Evolutionary conservation across 2,797 vertebrate species (phyloP).

Genomic region (Oceanodroma leucorhoa): DNA sequence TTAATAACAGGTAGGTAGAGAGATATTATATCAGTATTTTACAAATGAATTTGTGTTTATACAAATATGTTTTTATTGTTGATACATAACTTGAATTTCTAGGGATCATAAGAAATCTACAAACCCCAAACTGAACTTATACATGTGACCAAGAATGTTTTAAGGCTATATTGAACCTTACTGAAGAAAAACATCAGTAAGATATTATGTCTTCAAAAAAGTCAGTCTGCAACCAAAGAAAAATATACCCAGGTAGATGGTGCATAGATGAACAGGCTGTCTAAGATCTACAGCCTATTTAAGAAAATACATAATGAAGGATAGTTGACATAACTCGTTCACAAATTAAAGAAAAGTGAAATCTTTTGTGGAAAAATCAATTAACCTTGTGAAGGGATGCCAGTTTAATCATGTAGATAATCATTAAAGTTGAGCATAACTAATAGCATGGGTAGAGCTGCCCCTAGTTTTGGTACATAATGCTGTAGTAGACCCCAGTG

Average conservation of each 20-base stretch:
- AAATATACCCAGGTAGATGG: not conserved
- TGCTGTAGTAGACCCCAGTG: not conserved
- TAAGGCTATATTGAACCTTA: not conserved
- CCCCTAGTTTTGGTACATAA: not conserved
- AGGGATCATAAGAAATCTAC: not conserved
- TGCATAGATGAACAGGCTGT: not conserved
- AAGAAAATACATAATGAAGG: not conserved
- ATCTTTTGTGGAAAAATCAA: not conserved
- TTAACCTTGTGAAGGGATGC: not conserved
- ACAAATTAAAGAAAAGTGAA: not conserved
- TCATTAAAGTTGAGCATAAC: not conserved
- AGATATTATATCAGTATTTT: not conserved
- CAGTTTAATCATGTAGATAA: not conserved
- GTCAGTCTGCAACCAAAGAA: not conserved
- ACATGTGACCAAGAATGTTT: not conserved
- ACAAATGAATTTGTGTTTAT: not conserved
- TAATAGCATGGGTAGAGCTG: not conserved
- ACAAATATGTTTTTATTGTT: not conserved
- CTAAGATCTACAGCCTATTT: not conserved
- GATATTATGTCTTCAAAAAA: not conserved
- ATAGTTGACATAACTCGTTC: not conserved
- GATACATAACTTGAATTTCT: not conserved
- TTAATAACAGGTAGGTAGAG: not conserved
- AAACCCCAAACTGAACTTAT: not conserved
- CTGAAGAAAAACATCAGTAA: not conserved